These are phyloP conservation scores for Thera britannica DNA, from an alignment of 2,888 invertebrate species.

Conservation along the genomic window DNA sequence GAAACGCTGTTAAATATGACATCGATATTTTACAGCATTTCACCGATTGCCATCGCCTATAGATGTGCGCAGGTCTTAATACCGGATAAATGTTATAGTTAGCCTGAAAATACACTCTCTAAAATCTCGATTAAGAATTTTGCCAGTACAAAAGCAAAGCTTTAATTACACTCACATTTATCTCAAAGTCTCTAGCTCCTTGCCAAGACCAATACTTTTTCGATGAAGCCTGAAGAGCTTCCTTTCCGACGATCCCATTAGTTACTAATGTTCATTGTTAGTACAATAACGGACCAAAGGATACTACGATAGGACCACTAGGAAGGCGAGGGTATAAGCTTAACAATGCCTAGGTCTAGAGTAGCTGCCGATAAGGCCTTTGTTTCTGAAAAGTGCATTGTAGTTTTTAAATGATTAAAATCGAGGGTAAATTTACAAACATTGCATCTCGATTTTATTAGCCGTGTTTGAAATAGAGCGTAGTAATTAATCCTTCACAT, in stretches of 20 bases:
- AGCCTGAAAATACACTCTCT: not conserved
- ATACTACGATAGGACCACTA: not conserved
- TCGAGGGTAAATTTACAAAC: conserved; percentile 6
- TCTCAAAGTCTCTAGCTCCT: conserved; percentile 10
- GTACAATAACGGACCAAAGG: conserved; percentile 41
- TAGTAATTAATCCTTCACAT: not conserved
- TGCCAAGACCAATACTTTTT: conserved; percentile 19
- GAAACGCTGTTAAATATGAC: too few species aligned
- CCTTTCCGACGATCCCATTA: conserved; percentile 47
- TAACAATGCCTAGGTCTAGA: conserved; percentile 35
- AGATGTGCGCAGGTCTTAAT: too few species aligned
- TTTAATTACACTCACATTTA: conserved; percentile 10
- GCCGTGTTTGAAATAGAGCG: not conserved
- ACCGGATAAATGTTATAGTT: not conserved
- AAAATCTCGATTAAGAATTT: not conserved
- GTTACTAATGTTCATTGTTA: conserved; percentile 49
- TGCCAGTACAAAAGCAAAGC: not conserved
- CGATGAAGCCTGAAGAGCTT: conserved; percentile 20
- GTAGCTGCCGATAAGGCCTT: conserved; percentile 25
- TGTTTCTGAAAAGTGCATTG: conserved; percentile 22
- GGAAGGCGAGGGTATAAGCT: conserved; percentile 2
- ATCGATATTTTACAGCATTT: too few species aligned
- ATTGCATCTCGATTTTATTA: conserved; percentile 6
- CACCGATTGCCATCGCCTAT: too few species aligned
- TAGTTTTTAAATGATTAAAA: conserved; percentile 13